Conservation (phyloP, 2,797 vertebrate species). For the Coccyzus lansbergi region DNA sequence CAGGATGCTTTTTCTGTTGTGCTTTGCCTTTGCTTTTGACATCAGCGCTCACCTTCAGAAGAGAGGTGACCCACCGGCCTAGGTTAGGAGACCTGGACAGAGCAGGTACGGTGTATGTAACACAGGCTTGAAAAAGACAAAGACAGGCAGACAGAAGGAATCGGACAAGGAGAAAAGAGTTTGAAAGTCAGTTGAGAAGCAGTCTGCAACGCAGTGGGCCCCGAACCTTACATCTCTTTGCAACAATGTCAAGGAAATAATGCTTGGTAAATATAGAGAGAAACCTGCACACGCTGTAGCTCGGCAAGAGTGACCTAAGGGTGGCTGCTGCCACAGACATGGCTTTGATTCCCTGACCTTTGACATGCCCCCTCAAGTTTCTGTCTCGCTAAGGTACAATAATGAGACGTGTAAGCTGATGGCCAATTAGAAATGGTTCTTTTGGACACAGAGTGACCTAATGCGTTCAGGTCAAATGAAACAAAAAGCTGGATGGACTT, state of each 20-base stretch:
- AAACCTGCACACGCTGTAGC: slow-evolving; percentile 38
- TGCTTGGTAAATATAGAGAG: slow-evolving; percentile 57
- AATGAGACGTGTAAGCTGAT: slow-evolving; percentile 73
- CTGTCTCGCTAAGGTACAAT: slow-evolving; percentile 56
- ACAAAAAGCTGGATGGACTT: slow-evolving; percentile 70
- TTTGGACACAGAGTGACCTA: slow-evolving; percentile 72
- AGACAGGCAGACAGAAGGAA: slow-evolving; percentile 35
- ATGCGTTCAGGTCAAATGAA: slow-evolving; percentile 74
- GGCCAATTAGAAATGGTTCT: slow-evolving; percentile 76
- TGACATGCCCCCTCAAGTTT: slow-evolving; percentile 44
- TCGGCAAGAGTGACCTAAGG: slow-evolving; percentile 60
- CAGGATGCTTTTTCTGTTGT: neutral
- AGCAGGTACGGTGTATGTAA: neutral
- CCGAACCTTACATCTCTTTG: slow-evolving; percentile 57
- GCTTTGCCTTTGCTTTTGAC: slow-evolving; percentile 15
- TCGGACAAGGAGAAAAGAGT: slow-evolving; percentile 51
- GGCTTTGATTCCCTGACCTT: slow-evolving; percentile 59
- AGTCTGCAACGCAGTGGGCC: slow-evolving; percentile 30
- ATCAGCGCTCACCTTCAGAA: slow-evolving; percentile 29
- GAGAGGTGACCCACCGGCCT: slow-evolving; percentile 5
- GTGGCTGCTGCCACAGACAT: slow-evolving; percentile 51
- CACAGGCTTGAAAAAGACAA: slow-evolving; percentile 24
- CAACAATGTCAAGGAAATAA: slow-evolving; percentile 63
- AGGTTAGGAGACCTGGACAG: neutral
- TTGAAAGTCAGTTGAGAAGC: slow-evolving; percentile 43